Evolutionary conservation across 2,888 invertebrate genomes (phyloP), one percentile per base, ranked within the genome.

Genomic region (Serrognathus titanus): DNA sequence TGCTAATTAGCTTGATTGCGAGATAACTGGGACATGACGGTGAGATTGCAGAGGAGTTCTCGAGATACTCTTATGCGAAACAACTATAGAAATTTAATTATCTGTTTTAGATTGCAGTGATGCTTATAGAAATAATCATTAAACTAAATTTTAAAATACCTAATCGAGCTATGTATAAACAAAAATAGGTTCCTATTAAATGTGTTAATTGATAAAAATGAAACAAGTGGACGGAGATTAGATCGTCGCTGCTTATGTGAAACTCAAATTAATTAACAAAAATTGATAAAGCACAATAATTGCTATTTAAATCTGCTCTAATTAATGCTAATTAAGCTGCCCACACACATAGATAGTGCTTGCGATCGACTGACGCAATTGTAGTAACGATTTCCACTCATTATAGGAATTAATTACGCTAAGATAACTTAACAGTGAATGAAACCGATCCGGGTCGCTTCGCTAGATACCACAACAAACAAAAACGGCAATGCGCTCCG

Each of bases 341-440:
- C 69, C 65, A 68, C 66, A 65, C 62, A 51, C 43, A 13, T 37
- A 61, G 61, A 63, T 61, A 61, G 58, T 48, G 52, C 55, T 7
- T 46, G 24, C 51, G 55, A 59, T 59, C 59, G 59, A 62, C 63
- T 68, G 69, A 69, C 69, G 70, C 68, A 71, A 67, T 66, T 66
- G 64, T 68, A 63, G 64, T 68, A 69, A 70, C 66, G 64, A 68
- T 69, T 69, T 67, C 67, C 65, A 68, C 67, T 70, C 68, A 68
- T 71, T 71, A 71, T 65, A 62, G 67, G 24, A 69, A 66, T 67
- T 70, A 69, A 70, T 69, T 71, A 68, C 65, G 61, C 54, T 53
- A 52, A 63, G 67, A 68, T 69, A 68, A 68, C 62, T 68, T 64
- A 59, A 61, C 61, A 63, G 57, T 66, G 68, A 66, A 68, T 66